A percentile compares a stretch with the other conserved stretches of the same genome.
Conservation (phyloP, 2,113 vertebrate genomes). For the Pan paniscus region DNA sequence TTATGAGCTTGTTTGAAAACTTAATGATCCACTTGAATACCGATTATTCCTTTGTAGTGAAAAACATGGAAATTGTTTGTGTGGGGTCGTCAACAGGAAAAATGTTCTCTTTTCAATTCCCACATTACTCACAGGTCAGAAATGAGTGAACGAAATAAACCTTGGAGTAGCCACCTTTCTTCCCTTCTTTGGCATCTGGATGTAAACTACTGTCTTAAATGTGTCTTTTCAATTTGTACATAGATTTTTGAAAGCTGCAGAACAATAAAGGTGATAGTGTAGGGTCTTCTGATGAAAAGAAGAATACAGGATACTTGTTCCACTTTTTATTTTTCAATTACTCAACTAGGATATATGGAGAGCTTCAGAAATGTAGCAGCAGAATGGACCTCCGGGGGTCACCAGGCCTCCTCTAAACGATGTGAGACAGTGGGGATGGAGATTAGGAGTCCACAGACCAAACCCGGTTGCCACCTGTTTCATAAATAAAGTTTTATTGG, state of each 20-base stretch:
- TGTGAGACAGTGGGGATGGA: no score
- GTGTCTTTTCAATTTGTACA: background rate
- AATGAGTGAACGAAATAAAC: background rate
- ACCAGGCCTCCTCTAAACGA: background rate
- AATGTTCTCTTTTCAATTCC: background rate
- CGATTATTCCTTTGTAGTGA: background rate
- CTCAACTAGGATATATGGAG: background rate
- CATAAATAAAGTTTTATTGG: background rate
- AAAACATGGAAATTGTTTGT: background rate
- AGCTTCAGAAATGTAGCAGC: background rate
- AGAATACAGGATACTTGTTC: background rate
- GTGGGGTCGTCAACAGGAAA: background rate
- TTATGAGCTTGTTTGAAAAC: background rate
- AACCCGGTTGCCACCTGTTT: background rate
- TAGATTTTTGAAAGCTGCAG: background rate
- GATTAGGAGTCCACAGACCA: background rate
- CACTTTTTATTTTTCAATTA: conserved; percentile 3
- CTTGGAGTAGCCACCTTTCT: background rate
- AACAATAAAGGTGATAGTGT: background rate
- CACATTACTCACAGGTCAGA: background rate
- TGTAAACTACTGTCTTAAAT: background rate
- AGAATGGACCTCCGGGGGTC: background rate
- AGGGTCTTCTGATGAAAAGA: background rate
- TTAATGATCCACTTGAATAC: background rate
- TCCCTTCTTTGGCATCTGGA: background rate